Evolutionary conservation across 2,888 invertebrate species (phyloP), one percentile per base, ranked within the genome.

Genomic region (Rhyacophila evoluta): DNA sequence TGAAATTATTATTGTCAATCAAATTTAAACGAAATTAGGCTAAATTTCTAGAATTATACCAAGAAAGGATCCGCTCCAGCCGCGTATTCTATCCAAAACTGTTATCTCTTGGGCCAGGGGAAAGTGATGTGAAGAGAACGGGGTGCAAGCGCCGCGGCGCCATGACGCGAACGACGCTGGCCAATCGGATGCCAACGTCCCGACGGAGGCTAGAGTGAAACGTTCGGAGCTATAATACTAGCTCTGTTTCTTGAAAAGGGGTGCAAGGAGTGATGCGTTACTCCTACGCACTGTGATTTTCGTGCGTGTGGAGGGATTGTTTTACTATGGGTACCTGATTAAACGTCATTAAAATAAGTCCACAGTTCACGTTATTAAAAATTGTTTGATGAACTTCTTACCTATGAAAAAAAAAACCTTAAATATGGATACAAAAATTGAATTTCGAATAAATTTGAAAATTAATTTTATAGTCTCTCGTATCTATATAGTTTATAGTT

Each of bases 1-100:
- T n/a, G n/a, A n/a, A n/a, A n/a, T n/a, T n/a, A n/a, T n/a, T n/a
- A n/a, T n/a, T n/a, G n/a, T n/a, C n/a, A n/a, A n/a, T n/a, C n/a
- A n/a, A n/a, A n/a, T n/a, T n/a, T n/a, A n/a, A 69, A 69, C 29
- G 8, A 0, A 69, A 29, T 28, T 79, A 27, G 69, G 39, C 70
- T 73, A 73, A 33, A 70, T 25, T 67, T 41, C 29, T 27, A 55
- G 27, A n/a, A 39, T 12, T 29, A 73, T 28, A 19, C 25, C 74
- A 15, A 27, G 27, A 1, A 41, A 25, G 19, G n/a, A 79, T 38
- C 71, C 73, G 71, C 77, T 41, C 77, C 78, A 33, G 68, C 72
- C 74, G 78, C 79, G 80, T 80, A 77, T 68, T 79, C 75, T 77
- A 77, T 78, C 75, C 55, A 25, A 19, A 55, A 55, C 55, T 55